Conservation (phyloP, 2,888 invertebrate species). For the Lingula anatina region DNA sequence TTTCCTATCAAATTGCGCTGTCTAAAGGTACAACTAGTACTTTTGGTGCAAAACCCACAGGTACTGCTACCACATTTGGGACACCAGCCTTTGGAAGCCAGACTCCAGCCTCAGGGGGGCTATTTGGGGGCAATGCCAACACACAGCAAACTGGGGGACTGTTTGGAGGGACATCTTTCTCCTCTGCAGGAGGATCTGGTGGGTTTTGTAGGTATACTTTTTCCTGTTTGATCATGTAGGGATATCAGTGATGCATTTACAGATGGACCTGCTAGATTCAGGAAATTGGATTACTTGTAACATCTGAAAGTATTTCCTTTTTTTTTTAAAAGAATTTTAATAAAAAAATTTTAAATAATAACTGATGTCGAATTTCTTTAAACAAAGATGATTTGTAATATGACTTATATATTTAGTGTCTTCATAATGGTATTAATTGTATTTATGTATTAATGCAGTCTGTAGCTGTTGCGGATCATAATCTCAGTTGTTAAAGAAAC, state of each 20-base stretch:
- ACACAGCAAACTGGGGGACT: slow-evolving; percentile 14
- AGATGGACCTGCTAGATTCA: not conserved
- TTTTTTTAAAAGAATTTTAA: too few relatives aligned
- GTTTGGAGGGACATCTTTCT: slow-evolving; percentile 9
- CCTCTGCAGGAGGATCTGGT: slow-evolving; percentile 5
- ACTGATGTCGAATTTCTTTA: too few relatives aligned
- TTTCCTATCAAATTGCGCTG: too few relatives aligned
- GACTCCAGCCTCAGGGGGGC: slow-evolving; percentile 14
- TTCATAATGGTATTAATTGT: too few relatives aligned
- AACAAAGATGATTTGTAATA: too few relatives aligned
- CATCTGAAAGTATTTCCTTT: too few relatives aligned
- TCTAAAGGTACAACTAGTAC: slow-evolving; percentile 2
- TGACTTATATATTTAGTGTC: too few relatives aligned
- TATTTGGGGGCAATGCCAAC: slow-evolving; percentile 19
- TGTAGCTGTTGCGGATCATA: too few relatives aligned
- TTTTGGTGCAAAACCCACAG: slow-evolving; percentile 1
- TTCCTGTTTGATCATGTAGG: not conserved
- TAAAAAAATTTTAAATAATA: too few relatives aligned
- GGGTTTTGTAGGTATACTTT: slow-evolving; percentile 18
- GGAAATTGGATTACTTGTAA: not conserved
- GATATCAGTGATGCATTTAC: not conserved
- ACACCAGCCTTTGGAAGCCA: slow-evolving; percentile 7
- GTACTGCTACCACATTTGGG: slow-evolving; percentile 5
- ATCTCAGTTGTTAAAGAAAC: too few relatives aligned
- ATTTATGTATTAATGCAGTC: too few relatives aligned